Evolutionary conservation across 2,113 vertebrate species (phyloP).

Genomic region (Perca flavescens): DNA sequence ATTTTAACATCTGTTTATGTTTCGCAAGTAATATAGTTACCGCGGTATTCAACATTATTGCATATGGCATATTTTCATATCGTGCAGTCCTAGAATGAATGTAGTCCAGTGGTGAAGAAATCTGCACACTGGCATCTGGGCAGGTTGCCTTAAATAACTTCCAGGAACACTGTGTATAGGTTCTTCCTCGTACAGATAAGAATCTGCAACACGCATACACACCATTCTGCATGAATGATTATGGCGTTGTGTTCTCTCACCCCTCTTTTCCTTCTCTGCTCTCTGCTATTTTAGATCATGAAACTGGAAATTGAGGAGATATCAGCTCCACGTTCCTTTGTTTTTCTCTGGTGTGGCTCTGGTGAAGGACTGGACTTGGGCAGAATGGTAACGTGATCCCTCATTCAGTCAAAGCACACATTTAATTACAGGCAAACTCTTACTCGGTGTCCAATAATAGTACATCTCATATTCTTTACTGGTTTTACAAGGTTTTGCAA

Average conservation of each 20-base stretch:
- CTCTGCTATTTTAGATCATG: conserved; percentile 89
- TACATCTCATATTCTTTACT: neutral
- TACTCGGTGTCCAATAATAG: neutral
- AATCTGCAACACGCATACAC: neutral
- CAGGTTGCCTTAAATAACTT: neutral
- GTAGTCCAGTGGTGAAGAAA: neutral
- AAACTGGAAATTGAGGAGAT: conserved; percentile 99
- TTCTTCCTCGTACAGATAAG: neutral
- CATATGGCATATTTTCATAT: no score
- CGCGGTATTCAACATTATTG: no score
- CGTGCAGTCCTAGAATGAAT: no score
- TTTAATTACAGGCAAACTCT: neutral
- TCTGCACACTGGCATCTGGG: neutral
- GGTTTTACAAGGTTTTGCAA: neutral
- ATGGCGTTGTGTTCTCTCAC: neutral
- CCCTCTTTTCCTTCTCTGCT: conserved; percentile 16
- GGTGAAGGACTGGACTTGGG: conserved; percentile 97
- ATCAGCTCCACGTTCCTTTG: conserved; percentile 93
- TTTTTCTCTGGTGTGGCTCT: conserved; percentile 98
- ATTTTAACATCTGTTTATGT: no score
- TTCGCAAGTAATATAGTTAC: no score
- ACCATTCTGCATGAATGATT: neutral
- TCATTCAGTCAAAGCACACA: neutral
- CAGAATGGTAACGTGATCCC: conserved; percentile 88
- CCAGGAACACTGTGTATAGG: neutral